phyloP scores from a whole-genome alignment of 30 jellyfish, hydroid and myxozoan genomes.

The Chironex yamaguchii region DNA sequence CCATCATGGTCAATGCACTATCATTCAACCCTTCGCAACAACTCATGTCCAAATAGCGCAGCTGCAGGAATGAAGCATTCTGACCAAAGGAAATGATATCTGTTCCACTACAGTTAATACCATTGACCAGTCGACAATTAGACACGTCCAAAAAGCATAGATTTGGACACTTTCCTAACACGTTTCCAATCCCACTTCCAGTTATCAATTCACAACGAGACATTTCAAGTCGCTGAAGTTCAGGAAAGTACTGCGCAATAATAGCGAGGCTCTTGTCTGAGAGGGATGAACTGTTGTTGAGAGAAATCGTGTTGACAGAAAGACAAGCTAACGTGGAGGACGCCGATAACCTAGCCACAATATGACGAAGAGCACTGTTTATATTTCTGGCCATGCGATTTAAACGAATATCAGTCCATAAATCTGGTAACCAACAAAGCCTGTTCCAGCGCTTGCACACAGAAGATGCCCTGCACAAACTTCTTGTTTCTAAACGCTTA shows the following conservation, averaged over 20 bases:
- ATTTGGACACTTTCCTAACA: constrained; percentile 84
- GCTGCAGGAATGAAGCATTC: constrained; percentile 77
- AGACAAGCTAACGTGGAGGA: constrained; percentile 81
- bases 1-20: constrained; percentile 54
- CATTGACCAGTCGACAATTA: constrained; percentile 69
- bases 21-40: constrained; percentile 72
- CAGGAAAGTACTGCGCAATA: constrained; percentile 86
- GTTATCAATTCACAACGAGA: constrained; percentile 70
- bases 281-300: constrained; percentile 48
- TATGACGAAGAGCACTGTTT: constrained; percentile 38
- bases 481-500: constrained; percentile 64
- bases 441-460: constrained; percentile 79
- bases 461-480: constrained; percentile 58
- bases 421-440: constrained; percentile 72
- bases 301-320: constrained; percentile 51
- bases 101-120: constrained; percentile 32
- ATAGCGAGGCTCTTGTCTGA: constrained; percentile 73
- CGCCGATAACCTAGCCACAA: constrained; percentile 64
- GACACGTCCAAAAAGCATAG: constrained; percentile 57
- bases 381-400: constrained; percentile 49
- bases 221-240: constrained; percentile 59
- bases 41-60: constrained; percentile 80
- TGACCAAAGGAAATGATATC: constrained; percentile 72
- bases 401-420: constrained; percentile 72
- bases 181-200: constrained; percentile 75